A percentile compares a stretch with the other conserved stretches of the same genome.
Evolutionary conservation across 2,888 invertebrate genomes (phyloP).

Genomic region (Bugulina stolonifera): DNA sequence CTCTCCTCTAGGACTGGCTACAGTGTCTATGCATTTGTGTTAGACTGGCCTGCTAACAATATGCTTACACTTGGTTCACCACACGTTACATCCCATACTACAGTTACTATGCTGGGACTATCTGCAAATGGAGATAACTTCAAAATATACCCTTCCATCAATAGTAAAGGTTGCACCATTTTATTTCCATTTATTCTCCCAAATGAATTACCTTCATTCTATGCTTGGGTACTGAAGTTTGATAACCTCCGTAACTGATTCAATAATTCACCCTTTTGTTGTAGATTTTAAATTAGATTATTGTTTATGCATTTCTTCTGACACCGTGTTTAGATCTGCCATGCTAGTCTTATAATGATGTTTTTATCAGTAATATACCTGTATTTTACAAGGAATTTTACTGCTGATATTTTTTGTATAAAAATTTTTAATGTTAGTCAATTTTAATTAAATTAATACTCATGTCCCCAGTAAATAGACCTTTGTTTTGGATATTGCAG

Average conservation of each 20-base stretch:
- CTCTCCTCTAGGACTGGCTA: background rate
- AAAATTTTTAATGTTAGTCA: too few species aligned
- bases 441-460: too few species aligned
- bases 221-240: conserved; percentile 42
- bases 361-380: too few species aligned
- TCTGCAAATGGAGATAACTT: background rate
- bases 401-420: too few species aligned
- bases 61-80: conserved; percentile 57
- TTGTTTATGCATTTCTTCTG: too few species aligned
- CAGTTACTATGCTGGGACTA: conserved; percentile 58
- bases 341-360: too few species aligned
- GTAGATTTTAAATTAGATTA: too few species aligned
- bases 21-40: conserved; percentile 63
- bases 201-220: conserved; percentile 39
- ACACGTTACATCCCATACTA: conserved; percentile 42
- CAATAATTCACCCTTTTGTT: too few species aligned
- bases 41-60: conserved; percentile 65
- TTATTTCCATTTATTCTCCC: conserved; percentile 37
- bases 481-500: too few species aligned
- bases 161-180: conserved; percentile 40
- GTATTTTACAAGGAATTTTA: too few species aligned
- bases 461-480: too few species aligned
- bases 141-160: background rate
- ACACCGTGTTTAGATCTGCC: too few species aligned
- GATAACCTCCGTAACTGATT: background rate